A percentile compares a stretch with the other conserved stretches of the same genome.
Evolutionary conservation across 2,888 invertebrate genomes (phyloP).

Genomic region (Nycteola revayana): DNA sequence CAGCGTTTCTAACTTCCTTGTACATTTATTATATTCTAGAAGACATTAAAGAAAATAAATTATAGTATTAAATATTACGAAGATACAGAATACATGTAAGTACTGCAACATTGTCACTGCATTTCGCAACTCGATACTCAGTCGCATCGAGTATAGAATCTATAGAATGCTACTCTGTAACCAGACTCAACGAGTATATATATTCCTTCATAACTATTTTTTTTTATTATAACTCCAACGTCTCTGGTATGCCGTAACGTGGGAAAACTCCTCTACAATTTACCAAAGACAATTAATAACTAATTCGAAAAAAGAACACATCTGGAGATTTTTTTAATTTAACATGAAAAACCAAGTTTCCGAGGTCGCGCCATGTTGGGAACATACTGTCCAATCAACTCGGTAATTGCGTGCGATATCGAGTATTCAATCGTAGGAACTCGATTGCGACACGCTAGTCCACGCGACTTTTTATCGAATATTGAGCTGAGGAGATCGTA

Average conservation of each 20-base stretch:
- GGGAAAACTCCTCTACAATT: neutral
- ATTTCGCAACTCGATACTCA: too few species aligned
- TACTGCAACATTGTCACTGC: too few species aligned
- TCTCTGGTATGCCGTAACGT: neutral
- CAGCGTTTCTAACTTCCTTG: too few species aligned
- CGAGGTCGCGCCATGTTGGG: constrained; percentile 9
- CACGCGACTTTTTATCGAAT: constrained; percentile 9
- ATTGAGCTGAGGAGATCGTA: neutral
- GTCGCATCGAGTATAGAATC: too few species aligned
- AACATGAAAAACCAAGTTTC: constrained; percentile 10
- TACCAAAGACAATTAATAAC: constrained; percentile 6
- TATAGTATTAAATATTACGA: too few species aligned
- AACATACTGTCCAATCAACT: constrained; percentile 24
- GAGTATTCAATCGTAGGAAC: constrained; percentile 4
- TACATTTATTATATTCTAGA: too few species aligned
- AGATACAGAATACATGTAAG: too few species aligned
- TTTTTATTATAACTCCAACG: too few species aligned
- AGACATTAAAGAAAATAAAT: too few species aligned
- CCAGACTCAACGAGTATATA: too few species aligned
- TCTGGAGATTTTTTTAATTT: constrained; percentile 13
- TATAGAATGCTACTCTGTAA: too few species aligned
- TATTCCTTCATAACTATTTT: too few species aligned
- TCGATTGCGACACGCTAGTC: neutral
- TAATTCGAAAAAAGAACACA: neutral
- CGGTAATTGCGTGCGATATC: constrained; percentile 19